Percentiles rank a stretch among this genome's conserved stretches.
These are phyloP conservation scores for Phoxinus phoxinus DNA, from an alignment of 2,113 vertebrate species.

Conservation along the genomic window DNA sequence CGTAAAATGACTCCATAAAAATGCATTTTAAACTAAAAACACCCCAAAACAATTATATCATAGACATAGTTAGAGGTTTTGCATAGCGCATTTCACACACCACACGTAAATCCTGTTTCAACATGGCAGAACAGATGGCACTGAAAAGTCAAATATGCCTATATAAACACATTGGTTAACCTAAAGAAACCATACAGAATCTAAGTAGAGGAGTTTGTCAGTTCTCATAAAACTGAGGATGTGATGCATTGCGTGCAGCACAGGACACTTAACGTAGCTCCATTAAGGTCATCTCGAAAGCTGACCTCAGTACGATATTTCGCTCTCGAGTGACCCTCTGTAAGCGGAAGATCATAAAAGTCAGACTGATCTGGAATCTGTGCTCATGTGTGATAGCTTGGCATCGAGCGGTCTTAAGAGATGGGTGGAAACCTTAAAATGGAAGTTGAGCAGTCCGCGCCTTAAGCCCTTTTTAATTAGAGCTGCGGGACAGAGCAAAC, in stretches of 20 bases:
- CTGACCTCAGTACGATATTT: slow-evolving; percentile 21
- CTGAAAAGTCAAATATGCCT: slow-evolving; percentile 7
- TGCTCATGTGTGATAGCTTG: slow-evolving; percentile 20
- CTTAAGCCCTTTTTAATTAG: slow-evolving; percentile 61
- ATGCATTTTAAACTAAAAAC: slow-evolving; percentile 25
- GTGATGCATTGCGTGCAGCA: neutral
- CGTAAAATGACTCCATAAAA: neutral
- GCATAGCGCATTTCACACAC: slow-evolving; percentile 11
- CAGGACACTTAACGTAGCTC: neutral
- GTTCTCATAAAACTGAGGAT: slow-evolving; percentile 26
- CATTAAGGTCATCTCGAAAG: neutral
- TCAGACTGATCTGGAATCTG: slow-evolving; percentile 31
- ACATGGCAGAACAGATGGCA: slow-evolving; percentile 30
- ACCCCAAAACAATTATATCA: slow-evolving; percentile 28
- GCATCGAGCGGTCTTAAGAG: slow-evolving; percentile 26
- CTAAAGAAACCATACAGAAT: slow-evolving; percentile 38
- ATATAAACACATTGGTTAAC: slow-evolving; percentile 27
- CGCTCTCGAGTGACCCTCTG: neutral
- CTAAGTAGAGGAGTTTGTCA: slow-evolving; percentile 35
- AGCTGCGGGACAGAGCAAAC: slow-evolving; percentile 46
- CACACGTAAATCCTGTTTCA: slow-evolving; percentile 19
- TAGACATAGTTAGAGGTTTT: slow-evolving; percentile 24
- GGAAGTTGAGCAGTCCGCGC: slow-evolving; percentile 38
- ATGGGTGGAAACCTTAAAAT: slow-evolving; percentile 37
- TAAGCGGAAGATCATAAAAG: neutral